Conservation (phyloP, 2,888 invertebrate species). For the Phaonia tiefii region DNA sequence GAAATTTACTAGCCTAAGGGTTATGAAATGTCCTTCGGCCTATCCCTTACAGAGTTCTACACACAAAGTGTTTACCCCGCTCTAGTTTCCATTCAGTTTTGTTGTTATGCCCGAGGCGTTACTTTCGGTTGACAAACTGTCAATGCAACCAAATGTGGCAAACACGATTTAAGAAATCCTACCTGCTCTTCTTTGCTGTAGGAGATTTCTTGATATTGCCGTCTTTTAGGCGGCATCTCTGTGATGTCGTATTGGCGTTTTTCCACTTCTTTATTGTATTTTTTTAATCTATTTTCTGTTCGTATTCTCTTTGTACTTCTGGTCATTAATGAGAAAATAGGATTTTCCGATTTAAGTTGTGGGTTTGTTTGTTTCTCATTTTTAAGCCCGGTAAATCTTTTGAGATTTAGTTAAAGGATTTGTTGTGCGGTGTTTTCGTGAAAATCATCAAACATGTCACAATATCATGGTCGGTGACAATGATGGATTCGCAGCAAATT, state of each 20-base stretch:
- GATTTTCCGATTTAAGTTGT: not conserved
- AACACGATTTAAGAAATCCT: not conserved
- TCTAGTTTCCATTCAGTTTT: slow-evolving; percentile 3
- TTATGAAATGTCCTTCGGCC: not conserved
- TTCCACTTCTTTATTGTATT: not conserved
- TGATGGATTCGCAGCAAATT: slow-evolving; percentile 18
- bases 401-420: too few relatives aligned
- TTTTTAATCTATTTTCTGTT: slow-evolving; percentile 21
- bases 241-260: not conserved
- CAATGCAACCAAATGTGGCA: not conserved
- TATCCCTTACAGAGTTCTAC: too few relatives aligned
- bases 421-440: too few relatives aligned
- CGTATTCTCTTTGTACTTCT: slow-evolving; percentile 19
- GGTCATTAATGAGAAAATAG: slow-evolving; percentile 29
- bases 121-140: not conserved
- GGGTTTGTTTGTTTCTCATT: not conserved
- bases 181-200: not conserved
- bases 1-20: not conserved
- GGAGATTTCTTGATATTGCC: too few relatives aligned
- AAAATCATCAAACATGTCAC: slow-evolving; percentile 20
- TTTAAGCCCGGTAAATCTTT: too few relatives aligned
- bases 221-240: not conserved
- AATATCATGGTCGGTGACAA: slow-evolving; percentile 9
- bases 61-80: too few relatives aligned
- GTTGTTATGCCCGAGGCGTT: slow-evolving; percentile 4